Conservation (phyloP, 2,888 invertebrate genomes). For the Gastracanthus pulcherrimus region DNA sequence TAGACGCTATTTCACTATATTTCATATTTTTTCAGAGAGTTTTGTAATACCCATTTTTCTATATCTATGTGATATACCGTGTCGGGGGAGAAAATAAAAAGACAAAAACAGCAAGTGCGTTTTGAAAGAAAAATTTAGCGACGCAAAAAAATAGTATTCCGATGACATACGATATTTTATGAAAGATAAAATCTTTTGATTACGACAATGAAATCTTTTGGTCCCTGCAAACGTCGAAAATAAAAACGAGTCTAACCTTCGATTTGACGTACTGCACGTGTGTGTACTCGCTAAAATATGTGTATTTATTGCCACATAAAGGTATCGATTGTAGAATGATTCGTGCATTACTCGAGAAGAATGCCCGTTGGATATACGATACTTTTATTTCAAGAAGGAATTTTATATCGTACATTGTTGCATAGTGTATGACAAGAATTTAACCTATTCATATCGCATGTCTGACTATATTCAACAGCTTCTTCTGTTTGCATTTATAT, state of each 20-base stretch:
- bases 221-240: neutral
- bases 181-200: conserved; percentile 21
- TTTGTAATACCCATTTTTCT: neutral
- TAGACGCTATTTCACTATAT: neutral
- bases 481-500: neutral
- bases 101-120: neutral
- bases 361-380: neutral
- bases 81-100: neutral
- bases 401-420: neutral
- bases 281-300: neutral
- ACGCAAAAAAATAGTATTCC: neutral
- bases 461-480: neutral
- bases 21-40: neutral
- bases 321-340: neutral
- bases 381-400: neutral
- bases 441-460: neutral
- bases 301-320: conserved; percentile 3
- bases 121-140: neutral
- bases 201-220: conserved; percentile 12
- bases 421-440: neutral
- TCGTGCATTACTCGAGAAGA: neutral
- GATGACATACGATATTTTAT: neutral
- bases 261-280: neutral
- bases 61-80: neutral
- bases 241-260: neutral